Percentiles rank a stretch among this genome's conserved stretches.
phyloP scores from a whole-genome alignment of 2,113 vertebrate genomes.

The Nothobranchius furzeri region DNA sequence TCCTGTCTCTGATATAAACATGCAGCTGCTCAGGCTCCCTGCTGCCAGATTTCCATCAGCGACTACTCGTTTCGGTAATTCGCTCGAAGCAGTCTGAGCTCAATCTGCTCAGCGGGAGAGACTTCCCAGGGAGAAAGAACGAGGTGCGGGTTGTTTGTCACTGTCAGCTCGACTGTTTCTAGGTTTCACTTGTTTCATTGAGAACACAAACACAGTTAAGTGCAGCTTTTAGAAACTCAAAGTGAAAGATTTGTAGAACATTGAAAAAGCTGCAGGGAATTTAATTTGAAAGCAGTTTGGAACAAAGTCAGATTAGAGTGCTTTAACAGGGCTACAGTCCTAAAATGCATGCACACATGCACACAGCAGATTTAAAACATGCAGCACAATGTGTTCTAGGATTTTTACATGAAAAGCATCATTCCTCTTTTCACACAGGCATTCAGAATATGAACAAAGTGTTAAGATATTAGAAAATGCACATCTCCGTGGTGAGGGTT shows the following conservation, averaged over 20 bases:
- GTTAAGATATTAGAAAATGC: no score
- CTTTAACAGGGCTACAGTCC: neutral
- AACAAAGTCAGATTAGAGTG: neutral
- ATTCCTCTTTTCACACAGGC: no score
- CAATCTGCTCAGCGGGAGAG: neutral
- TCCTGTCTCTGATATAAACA: neutral
- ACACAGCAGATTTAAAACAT: neutral
- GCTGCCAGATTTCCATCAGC: slow-evolving; percentile 24
- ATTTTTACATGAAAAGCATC: no score
- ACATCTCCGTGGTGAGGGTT: no score
- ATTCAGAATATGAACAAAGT: no score
- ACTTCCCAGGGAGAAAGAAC: slow-evolving; percentile 10
- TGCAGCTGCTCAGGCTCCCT: neutral
- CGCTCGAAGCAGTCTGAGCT: slow-evolving; percentile 1
- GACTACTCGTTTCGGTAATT: neutral
- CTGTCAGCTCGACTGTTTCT: slow-evolving; percentile 6
- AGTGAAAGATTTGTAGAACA: neutral
- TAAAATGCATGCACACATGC: neutral
- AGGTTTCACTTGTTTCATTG: slow-evolving; percentile 4
- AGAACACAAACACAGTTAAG: neutral
- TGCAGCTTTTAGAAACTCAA: neutral
- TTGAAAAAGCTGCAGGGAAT: neutral
- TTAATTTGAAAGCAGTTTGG: neutral
- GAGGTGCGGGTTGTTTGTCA: slow-evolving; percentile 12
- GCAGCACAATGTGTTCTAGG: no score